Evolutionary conservation across 2,113 vertebrate species (phyloP).

Genomic region (Xerus inauris): DNA sequence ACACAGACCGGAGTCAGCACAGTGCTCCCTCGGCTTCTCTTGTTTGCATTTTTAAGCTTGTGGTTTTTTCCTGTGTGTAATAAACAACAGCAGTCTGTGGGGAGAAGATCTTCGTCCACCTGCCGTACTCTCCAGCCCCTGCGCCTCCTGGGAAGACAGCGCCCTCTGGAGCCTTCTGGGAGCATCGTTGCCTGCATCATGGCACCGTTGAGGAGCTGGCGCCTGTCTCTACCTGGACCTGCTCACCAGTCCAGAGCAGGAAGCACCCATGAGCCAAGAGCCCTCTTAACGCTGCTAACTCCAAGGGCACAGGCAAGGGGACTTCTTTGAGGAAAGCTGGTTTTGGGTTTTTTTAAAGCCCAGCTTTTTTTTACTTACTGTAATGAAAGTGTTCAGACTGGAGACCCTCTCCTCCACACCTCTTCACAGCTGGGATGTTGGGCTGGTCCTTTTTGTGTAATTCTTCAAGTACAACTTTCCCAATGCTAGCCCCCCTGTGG

Average conservation of each 20-base stretch:
- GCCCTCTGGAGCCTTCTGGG: constrained; percentile 65
- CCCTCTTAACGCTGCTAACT: constrained; percentile 71
- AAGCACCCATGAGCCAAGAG: constrained; percentile 70
- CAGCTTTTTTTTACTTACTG: constrained; percentile 39
- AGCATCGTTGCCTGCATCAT: background rate
- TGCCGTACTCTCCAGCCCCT: background rate
- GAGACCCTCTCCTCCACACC: constrained; percentile 48
- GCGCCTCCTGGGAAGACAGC: constrained; percentile 11
- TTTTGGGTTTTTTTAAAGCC: constrained; percentile 65
- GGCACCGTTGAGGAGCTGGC: too few species aligned
- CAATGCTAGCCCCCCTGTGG: constrained; percentile 57
- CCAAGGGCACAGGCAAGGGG: constrained; percentile 42
- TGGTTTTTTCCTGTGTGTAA: constrained; percentile 77
- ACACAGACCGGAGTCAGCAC: background rate
- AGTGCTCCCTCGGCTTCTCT: constrained; percentile 49
- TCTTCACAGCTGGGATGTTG: constrained; percentile 52
- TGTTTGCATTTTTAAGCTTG: constrained; percentile 16
- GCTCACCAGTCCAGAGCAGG: background rate
- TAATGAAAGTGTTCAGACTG: constrained; percentile 58
- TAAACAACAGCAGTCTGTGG: constrained; percentile 68
- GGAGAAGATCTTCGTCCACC: constrained; percentile 54
- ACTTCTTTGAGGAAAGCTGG: constrained; percentile 59
- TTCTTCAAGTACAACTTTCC: constrained; percentile 48
- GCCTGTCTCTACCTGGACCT: background rate
- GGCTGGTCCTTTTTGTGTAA: constrained; percentile 10